phyloP scores from a whole-genome alignment of 2,113 vertebrate species.

The Gopherus flavomarginatus region DNA sequence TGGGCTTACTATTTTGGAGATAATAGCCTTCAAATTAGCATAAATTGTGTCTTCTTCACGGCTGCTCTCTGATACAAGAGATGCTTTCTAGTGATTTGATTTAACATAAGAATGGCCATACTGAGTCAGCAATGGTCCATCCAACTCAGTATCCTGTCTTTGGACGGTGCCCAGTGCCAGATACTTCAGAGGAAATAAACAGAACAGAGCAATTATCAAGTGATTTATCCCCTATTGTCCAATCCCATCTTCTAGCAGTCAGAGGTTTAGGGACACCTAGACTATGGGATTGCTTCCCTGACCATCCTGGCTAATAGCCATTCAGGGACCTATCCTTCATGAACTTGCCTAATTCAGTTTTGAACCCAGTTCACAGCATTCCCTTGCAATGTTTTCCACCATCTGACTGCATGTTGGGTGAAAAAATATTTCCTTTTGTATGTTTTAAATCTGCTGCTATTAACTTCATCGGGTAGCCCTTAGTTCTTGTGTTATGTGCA shows the following conservation, averaged over 20 bases:
- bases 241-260: not conserved
- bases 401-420: not conserved
- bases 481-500: not conserved
- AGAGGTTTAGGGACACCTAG: not conserved
- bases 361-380: not conserved
- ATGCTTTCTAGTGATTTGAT: not conserved
- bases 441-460: not conserved
- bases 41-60: no score
- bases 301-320: no score
- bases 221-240: not conserved
- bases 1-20: not conserved
- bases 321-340: not conserved
- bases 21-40: no score
- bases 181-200: no score
- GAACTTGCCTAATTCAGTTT: not conserved
- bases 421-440: not conserved
- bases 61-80: not conserved
- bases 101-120: not conserved
- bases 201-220: not conserved
- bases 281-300: not conserved
- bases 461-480: not conserved
- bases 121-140: not conserved
- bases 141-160: not conserved
- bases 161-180: not conserved
- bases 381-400: not conserved